A percentile compares a stretch with the other conserved stretches of the same genome.
Evolutionary conservation across 1,140 invertebrate species (phyloP).

Genomic region (Euura lappo): DNA sequence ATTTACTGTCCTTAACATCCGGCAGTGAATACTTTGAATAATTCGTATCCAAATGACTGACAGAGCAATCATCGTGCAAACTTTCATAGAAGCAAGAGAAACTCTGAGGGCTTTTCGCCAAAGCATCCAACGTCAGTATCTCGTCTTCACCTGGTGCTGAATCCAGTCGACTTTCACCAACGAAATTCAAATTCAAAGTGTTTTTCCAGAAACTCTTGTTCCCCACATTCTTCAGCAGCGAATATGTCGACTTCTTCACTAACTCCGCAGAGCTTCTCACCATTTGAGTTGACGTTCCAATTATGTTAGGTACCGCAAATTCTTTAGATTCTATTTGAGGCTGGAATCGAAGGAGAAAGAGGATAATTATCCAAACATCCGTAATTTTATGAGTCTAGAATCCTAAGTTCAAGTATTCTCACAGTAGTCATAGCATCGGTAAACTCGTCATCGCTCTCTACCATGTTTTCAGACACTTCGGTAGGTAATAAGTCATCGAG

Average conservation of each 20-base stretch:
- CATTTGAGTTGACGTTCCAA: constrained; percentile 53
- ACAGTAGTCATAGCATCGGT: constrained; percentile 48
- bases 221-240: constrained; percentile 51
- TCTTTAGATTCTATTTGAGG: constrained; percentile 48
- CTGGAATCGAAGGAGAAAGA: constrained; percentile 32
- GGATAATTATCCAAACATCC: constrained; percentile 18
- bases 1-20: constrained; percentile 43
- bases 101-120: constrained; percentile 36
- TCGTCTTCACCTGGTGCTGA: constrained; percentile 28
- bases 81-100: constrained; percentile 57
- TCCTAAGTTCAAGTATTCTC: constrained; percentile 18
- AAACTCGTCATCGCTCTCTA: constrained; percentile 46
- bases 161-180: constrained; percentile 26
- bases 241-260: constrained; percentile 53
- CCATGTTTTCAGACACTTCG: constrained; percentile 32
- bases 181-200: constrained; percentile 44
- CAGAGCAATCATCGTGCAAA: constrained; percentile 38
- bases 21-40: constrained; percentile 51
- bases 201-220: constrained; percentile 52
- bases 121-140: constrained; percentile 2
- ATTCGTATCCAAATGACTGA: constrained; percentile 48
- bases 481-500: constrained; percentile 46
- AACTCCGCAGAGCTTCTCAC: constrained; percentile 54
- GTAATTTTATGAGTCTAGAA: constrained; percentile 14
- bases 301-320: constrained; percentile 53